Percentiles rank a stretch among this genome's conserved stretches.
phyloP scores from a whole-genome alignment of 2,797 vertebrate genomes.

The Scarus forsteni region DNA sequence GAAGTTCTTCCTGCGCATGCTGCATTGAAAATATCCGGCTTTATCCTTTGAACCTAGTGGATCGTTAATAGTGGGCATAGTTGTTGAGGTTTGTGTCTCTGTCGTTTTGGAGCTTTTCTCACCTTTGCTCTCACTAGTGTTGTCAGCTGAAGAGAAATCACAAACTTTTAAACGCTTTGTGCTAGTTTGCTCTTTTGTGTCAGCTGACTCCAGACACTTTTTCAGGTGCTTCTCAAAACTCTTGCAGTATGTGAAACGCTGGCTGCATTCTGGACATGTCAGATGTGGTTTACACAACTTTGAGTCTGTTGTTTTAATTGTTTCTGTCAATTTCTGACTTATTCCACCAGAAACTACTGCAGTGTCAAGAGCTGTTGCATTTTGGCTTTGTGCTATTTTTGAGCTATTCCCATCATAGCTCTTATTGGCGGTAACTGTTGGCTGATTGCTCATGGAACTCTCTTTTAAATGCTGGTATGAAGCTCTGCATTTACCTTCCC shows the following conservation, averaged over 20 bases:
- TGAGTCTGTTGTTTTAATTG: background rate
- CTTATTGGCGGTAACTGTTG: too few relatives aligned
- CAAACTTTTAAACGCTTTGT: background rate
- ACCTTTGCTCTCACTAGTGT: background rate
- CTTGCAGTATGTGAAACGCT: slow-evolving; percentile 36
- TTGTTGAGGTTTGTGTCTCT: slow-evolving; percentile 11
- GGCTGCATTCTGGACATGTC: slow-evolving; percentile 19
- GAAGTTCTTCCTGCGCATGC: slow-evolving; percentile 47
- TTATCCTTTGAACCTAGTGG: slow-evolving; percentile 9
- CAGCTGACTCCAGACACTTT: slow-evolving; percentile 15
- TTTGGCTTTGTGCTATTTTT: too few relatives aligned
- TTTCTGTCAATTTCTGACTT: background rate
- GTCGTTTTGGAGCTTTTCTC: background rate
- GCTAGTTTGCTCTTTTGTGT: slow-evolving; percentile 6
- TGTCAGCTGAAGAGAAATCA: slow-evolving; percentile 6
- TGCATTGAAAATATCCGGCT: slow-evolving; percentile 32
- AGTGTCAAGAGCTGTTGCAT: too few relatives aligned
- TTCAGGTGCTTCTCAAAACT: slow-evolving; percentile 35
- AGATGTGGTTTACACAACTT: background rate
- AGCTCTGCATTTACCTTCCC: slow-evolving; percentile 17
- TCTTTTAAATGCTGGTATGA: slow-evolving; percentile 2
- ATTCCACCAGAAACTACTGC: slow-evolving; percentile 5
- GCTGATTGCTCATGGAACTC: background rate
- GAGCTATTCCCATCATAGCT: too few relatives aligned
- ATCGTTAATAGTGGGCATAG: background rate